These are phyloP conservation scores for Champsocephalus gunnari DNA, from an alignment of 2,797 vertebrate species.

Conservation along the genomic window DNA sequence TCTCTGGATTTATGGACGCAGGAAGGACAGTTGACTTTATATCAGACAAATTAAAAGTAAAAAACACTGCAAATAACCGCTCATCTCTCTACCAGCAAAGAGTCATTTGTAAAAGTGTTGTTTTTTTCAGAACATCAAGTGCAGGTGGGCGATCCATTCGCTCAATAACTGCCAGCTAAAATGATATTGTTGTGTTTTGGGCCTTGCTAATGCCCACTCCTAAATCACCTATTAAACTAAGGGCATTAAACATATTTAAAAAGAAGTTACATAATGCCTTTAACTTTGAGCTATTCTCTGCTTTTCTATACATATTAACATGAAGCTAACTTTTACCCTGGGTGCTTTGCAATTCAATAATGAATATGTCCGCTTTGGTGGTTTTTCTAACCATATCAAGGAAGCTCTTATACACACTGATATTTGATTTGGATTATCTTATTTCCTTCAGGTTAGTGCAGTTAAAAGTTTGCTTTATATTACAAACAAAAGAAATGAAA, in stretches of 20 bases:
- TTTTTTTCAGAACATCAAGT: conserved; percentile 41
- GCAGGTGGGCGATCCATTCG: background rate
- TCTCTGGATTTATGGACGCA: conserved; percentile 65
- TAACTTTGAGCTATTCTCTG: background rate
- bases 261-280: background rate
- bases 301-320: background rate
- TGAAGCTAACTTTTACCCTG: background rate
- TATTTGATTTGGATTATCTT: background rate
- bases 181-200: background rate
- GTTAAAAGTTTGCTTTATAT: background rate
- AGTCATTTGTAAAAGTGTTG: conserved; percentile 17
- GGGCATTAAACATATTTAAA: background rate
- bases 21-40: conserved; percentile 59
- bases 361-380: too few relatives aligned
- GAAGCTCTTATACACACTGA: background rate
- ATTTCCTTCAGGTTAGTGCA: background rate
- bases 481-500: background rate
- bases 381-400: background rate
- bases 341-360: background rate
- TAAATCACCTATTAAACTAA: background rate
- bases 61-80: conserved; percentile 39
- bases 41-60: conserved; percentile 48
- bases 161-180: background rate
- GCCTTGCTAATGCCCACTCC: background rate
- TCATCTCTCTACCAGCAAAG: conserved; percentile 18